Percentiles rank a stretch among this genome's conserved stretches.
Conservation (phyloP, 2,888 invertebrate genomes). For the Dinocampus coccinellae region DNA sequence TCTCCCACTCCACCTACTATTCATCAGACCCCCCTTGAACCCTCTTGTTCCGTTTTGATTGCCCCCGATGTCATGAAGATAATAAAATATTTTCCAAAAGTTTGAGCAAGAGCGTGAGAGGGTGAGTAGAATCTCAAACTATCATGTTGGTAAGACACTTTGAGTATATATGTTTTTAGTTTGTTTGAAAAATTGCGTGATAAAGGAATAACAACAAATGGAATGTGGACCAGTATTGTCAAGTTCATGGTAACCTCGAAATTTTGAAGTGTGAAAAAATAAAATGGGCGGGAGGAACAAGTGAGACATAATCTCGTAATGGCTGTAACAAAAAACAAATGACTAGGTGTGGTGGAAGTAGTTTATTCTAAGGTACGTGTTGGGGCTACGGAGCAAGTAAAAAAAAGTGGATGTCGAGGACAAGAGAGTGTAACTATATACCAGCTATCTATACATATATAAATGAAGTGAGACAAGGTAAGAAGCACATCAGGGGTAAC, state of each 20-base stretch:
- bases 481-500: conserved; percentile 51
- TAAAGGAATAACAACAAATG: background rate
- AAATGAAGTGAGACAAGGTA: conserved; percentile 35
- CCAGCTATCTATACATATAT: conserved; percentile 33
- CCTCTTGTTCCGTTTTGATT: conserved; percentile 32
- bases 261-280: background rate
- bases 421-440: conserved; percentile 14
- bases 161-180: conserved; percentile 43
- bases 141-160: conserved; percentile 40
- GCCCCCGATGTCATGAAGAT: conserved; percentile 27
- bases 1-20: conserved; percentile 28
- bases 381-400: conserved; percentile 30
- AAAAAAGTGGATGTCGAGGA: conserved; percentile 35
- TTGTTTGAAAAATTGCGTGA: background rate
- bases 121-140: background rate
- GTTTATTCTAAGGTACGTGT: conserved; percentile 66
- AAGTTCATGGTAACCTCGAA: conserved; percentile 25
- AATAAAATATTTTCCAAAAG: conserved; percentile 41
- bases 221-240: conserved; percentile 9
- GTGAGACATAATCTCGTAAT: conserved; percentile 20
- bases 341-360: conserved; percentile 65
- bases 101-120: conserved; percentile 10
- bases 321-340: conserved; percentile 66
- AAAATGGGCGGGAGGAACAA: background rate
- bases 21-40: conserved; percentile 35